Percentiles rank a stretch among this genome's conserved stretches.
Evolutionary conservation across 2,888 invertebrate species (phyloP).

Genomic region (Eupithecia dodoneata): DNA sequence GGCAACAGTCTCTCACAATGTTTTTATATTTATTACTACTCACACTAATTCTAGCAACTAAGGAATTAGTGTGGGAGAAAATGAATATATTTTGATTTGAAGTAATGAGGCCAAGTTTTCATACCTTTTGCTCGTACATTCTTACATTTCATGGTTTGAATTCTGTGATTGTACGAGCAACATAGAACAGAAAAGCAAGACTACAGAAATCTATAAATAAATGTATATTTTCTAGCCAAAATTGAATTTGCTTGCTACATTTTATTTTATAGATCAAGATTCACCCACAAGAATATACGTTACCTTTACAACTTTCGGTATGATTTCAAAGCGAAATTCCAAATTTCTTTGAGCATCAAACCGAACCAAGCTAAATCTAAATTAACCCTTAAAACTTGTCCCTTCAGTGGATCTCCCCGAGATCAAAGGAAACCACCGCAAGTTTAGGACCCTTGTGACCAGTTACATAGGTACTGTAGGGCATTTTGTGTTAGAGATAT

Average conservation of each 20-base stretch:
- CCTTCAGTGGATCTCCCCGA: slow-evolving; percentile 97
- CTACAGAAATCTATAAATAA: background rate
- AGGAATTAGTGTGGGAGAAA: too few relatives aligned
- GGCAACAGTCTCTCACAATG: too few relatives aligned
- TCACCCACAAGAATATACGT: slow-evolving; percentile 1
- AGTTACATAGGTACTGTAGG: slow-evolving; percentile 97
- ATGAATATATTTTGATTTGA: too few relatives aligned
- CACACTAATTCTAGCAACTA: too few relatives aligned
- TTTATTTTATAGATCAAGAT: background rate
- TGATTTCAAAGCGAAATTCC: background rate
- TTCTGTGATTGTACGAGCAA: background rate
- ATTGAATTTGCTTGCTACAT: background rate
- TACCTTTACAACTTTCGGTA: background rate
- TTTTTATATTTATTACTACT: too few relatives aligned
- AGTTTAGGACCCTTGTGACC: slow-evolving; percentile 99
- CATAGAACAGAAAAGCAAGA: too few relatives aligned
- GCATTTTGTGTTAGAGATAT: slow-evolving; percentile 43
- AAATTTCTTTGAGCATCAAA: background rate
- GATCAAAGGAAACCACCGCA: slow-evolving; percentile 99
- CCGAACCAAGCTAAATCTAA: slow-evolving; percentile 20
- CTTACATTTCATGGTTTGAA: background rate
- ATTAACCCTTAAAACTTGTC: slow-evolving; percentile 42
- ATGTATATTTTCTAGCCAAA: background rate
- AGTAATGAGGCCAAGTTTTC: background rate
- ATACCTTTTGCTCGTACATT: background rate